Conservation (phyloP, 2,797 vertebrate species). For the Sternotherus odoratus region DNA sequence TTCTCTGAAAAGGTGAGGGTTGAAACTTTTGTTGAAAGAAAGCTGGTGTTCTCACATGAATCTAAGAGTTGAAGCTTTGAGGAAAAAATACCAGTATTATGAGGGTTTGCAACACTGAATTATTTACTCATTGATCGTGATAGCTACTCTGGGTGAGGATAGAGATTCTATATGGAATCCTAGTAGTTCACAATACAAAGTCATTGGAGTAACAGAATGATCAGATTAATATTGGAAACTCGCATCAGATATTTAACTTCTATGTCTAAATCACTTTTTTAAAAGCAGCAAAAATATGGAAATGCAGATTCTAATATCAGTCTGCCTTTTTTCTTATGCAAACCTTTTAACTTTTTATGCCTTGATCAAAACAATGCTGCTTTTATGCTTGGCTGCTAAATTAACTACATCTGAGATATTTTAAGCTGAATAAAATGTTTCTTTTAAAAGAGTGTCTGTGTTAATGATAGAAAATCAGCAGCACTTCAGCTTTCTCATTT, state of each 20-base stretch:
- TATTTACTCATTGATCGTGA: not conserved
- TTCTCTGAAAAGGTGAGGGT: not conserved
- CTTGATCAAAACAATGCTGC: conserved; percentile 23
- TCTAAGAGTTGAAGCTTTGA: not conserved
- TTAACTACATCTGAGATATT: conserved; percentile 4
- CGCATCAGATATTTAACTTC: accelerated
- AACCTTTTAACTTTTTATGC: conserved; percentile 20
- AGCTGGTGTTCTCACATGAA: not conserved
- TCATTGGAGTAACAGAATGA: not conserved
- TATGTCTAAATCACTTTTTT: not conserved
- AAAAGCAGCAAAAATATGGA: not conserved
- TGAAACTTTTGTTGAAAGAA: not conserved
- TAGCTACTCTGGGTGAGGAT: not conserved
- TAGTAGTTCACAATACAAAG: accelerated
- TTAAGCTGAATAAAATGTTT: not conserved
- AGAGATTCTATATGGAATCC: not conserved
- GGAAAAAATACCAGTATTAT: not conserved
- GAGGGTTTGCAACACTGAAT: not conserved
- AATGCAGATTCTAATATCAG: not conserved
- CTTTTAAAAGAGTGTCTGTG: not conserved
- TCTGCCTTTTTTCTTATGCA: not conserved
- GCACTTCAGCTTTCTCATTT: conserved; percentile 8
- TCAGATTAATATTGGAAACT: not conserved
- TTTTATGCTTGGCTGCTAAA: conserved; percentile 17
- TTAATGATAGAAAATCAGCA: conserved; percentile 10